phyloP scores from a whole-genome alignment of 1,140 invertebrate species.

The Ostrea denselamellosa region DNA sequence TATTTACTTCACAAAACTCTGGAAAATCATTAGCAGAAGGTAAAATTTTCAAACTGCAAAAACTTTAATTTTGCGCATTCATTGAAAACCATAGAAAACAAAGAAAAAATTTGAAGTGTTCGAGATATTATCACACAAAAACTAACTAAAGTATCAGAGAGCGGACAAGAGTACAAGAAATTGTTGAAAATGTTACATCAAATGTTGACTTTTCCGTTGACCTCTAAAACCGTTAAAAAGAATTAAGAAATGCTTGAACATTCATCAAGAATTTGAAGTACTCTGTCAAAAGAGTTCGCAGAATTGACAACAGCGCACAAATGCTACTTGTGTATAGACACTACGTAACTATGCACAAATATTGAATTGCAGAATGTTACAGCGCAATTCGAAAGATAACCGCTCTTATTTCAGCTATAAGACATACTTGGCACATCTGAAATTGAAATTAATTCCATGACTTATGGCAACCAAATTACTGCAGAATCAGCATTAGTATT shows the following conservation, averaged over 20 bases:
- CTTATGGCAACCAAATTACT: background rate
- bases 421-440: slow-evolving; percentile 28
- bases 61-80: background rate
- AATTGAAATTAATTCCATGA: slow-evolving; percentile 35
- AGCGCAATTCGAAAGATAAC: background rate
- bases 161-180: background rate
- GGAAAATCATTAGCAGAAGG: background rate
- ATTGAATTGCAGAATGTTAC: slow-evolving; percentile 16
- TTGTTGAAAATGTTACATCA: background rate
- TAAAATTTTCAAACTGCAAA: background rate
- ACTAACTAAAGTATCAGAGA: background rate
- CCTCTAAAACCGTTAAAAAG: background rate
- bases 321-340: background rate
- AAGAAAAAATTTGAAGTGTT: background rate
- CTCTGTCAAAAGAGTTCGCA: background rate
- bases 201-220: background rate
- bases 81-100: background rate
- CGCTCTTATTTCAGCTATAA: slow-evolving; percentile 15
- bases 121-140: background rate
- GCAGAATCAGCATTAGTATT: background rate
- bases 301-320: slow-evolving; percentile 19
- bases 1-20: too few relatives aligned
- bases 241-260: background rate
- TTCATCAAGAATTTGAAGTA: background rate
- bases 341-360: background rate